Conservation (phyloP, 2,888 invertebrate species). For the Rhaphigaster nebulosa region DNA sequence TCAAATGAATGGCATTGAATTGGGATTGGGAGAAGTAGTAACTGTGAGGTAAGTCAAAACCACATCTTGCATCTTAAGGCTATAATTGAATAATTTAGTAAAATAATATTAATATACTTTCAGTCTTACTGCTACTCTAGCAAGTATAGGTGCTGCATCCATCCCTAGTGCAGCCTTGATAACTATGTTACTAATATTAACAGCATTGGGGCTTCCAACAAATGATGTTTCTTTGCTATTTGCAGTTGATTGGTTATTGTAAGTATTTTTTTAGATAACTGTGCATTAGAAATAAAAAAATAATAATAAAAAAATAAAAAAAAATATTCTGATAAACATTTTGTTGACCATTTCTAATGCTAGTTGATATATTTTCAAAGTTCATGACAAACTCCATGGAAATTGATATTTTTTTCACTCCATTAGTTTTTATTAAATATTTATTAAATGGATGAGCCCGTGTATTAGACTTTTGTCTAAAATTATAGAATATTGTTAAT, state of each 20-base stretch:
- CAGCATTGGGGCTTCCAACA: slow-evolving; percentile 76
- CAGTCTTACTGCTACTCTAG: slow-evolving; percentile 76
- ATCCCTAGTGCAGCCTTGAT: slow-evolving; percentile 78
- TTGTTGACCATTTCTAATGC: not conserved
- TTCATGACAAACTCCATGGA: not conserved
- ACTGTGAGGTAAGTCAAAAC: slow-evolving; percentile 72
- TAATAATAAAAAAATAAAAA: too few relatives aligned
- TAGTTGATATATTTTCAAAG: not conserved
- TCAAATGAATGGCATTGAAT: slow-evolving; percentile 74
- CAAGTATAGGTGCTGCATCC: slow-evolving; percentile 77
- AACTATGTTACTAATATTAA: slow-evolving; percentile 77
- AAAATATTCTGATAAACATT: not conserved
- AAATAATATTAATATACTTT: slow-evolving; percentile 56
- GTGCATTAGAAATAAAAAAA: too few relatives aligned
- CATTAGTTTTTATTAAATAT: not conserved
- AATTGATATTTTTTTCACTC: not conserved
- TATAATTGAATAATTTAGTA: not conserved
- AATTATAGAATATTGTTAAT: not conserved
- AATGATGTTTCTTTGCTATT: slow-evolving; percentile 76
- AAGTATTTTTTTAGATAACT: slow-evolving; percentile 64
- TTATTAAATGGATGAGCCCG: not conserved
- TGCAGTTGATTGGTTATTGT: slow-evolving; percentile 79
- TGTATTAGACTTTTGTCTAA: not conserved
- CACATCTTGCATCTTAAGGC: not conserved
- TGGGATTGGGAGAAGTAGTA: slow-evolving; percentile 74